phyloP scores from a whole-genome alignment of 23 tunicate species.

The Phallusia fumigata region DNA sequence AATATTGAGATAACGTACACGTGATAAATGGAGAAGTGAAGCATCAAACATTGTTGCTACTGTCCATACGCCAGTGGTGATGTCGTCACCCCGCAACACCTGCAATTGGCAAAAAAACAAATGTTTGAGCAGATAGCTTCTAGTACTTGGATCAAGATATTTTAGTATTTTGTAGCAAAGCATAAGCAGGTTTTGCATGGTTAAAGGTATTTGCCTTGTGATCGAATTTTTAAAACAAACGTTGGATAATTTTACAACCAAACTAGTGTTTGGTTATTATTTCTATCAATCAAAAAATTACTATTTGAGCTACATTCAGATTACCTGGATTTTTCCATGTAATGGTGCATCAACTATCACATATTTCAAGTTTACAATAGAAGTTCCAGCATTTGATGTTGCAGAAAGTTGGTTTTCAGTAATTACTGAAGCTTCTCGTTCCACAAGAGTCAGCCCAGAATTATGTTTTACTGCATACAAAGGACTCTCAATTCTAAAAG shows the following conservation, averaged over 20 bases:
- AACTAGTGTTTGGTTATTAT: too few species aligned
- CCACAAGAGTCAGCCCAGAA: constrained; percentile 48
- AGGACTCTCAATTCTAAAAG: too few species aligned
- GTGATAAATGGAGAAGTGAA: not conserved
- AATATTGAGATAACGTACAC: constrained; percentile 37
- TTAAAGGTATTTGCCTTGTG: not conserved
- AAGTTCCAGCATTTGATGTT: constrained; percentile 26
- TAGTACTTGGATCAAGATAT: too few species aligned
- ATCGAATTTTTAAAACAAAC: too few species aligned
- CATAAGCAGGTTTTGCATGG: not conserved
- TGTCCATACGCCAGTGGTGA: constrained; percentile 21
- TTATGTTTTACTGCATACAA: constrained; percentile 13
- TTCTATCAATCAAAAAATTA: not conserved
- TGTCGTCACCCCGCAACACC: constrained; percentile 22
- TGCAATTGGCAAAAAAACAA: not conserved
- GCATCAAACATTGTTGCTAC: constrained; percentile 14
- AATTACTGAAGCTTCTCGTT: constrained; percentile 32
- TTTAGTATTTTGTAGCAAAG: too few species aligned
- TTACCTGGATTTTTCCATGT: constrained; percentile 50
- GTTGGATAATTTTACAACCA: not conserved
- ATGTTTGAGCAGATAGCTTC: too few species aligned
- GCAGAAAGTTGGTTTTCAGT: constrained; percentile 23
- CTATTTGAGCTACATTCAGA: not conserved
- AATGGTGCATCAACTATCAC: constrained; percentile 12
- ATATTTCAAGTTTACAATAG: constrained; percentile 40